These are phyloP conservation scores for Sciurus carolinensis DNA, from an alignment of 2,797 vertebrate species.

Conservation along the genomic window DNA sequence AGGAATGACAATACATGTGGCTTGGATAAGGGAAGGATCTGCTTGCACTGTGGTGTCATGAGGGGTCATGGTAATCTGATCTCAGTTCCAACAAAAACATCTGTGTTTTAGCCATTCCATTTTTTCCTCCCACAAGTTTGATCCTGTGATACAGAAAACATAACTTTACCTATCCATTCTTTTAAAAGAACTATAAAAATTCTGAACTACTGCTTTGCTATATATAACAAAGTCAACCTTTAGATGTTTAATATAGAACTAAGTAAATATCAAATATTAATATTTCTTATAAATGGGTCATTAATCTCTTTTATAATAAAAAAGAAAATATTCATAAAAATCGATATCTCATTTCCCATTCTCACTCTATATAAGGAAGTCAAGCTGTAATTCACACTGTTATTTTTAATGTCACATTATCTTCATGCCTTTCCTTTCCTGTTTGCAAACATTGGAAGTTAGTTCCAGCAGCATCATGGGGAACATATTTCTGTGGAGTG, in stretches of 20 bases:
- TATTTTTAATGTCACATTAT: slow-evolving; percentile 2
- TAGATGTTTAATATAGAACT: slow-evolving; percentile 1
- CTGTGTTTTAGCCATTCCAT: not conserved
- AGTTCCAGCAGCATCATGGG: not conserved
- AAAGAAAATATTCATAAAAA: slow-evolving; percentile 30
- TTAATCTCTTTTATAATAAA: not conserved
- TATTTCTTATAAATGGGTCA: not conserved
- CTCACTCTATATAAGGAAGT: not conserved
- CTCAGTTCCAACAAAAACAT: not conserved
- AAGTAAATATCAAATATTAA: slow-evolving; percentile 20
- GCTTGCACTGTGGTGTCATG: not conserved
- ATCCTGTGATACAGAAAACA: not conserved
- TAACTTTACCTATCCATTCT: not conserved
- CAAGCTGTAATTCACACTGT: not conserved
- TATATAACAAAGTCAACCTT: not conserved
- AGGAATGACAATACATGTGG: not conserved
- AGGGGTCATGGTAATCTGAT: not conserved
- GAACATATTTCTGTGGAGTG: slow-evolving; percentile 4
- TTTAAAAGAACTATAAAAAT: not conserved
- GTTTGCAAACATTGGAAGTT: slow-evolving; percentile 13
- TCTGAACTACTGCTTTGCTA: not conserved
- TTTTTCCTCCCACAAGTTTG: not conserved
- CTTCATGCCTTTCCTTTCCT: not conserved
- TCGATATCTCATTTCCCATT: not conserved
- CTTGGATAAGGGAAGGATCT: not conserved